Percentiles rank a stretch among this genome's conserved stretches.
Conservation (phyloP, 2,888 invertebrate species). For the Drosophila ezoana region DNA sequence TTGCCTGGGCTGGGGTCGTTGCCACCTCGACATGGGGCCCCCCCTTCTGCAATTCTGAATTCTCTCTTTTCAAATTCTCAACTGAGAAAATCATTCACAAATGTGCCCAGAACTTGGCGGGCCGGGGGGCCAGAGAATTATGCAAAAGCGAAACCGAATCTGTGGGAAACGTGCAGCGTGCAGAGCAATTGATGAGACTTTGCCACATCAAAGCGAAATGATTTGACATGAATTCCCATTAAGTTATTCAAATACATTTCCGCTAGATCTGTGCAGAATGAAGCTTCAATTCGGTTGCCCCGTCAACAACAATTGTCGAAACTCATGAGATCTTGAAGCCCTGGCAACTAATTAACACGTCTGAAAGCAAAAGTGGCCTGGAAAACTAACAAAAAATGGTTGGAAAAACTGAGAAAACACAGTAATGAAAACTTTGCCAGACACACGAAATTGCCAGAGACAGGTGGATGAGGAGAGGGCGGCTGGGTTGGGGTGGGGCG, state of each 20-base stretch:
- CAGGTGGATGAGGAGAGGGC: background rate
- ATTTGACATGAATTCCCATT: constrained; percentile 47
- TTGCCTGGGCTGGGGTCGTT: constrained; percentile 35
- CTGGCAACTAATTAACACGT: constrained; percentile 54
- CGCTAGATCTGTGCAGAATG: constrained; percentile 11
- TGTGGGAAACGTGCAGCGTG: constrained; percentile 45
- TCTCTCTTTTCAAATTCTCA: constrained; percentile 24
- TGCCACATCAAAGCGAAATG: constrained; percentile 49
- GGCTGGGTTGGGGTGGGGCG: background rate
- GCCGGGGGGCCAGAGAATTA: constrained; percentile 8
- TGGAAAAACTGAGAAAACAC: constrained; percentile 23
- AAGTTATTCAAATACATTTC: constrained; percentile 34
- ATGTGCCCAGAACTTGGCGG: constrained; percentile 25
- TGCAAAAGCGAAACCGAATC: constrained; percentile 29
- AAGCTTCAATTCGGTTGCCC: background rate
- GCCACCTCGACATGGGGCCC: constrained; percentile 47
- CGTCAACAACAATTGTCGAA: constrained; percentile 4
- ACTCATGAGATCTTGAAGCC: constrained; percentile 1
- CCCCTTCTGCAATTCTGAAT: constrained; percentile 23
- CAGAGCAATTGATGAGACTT: constrained; percentile 37
- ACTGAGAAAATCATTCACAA: constrained; percentile 43
- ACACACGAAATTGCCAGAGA: constrained; percentile 14
- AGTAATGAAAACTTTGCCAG: constrained; percentile 30
- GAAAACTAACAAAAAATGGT: background rate
- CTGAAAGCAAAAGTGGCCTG: constrained; percentile 53